Conservation (phyloP, 2,797 vertebrate species). For the Sebastes baramenuke region DNA sequence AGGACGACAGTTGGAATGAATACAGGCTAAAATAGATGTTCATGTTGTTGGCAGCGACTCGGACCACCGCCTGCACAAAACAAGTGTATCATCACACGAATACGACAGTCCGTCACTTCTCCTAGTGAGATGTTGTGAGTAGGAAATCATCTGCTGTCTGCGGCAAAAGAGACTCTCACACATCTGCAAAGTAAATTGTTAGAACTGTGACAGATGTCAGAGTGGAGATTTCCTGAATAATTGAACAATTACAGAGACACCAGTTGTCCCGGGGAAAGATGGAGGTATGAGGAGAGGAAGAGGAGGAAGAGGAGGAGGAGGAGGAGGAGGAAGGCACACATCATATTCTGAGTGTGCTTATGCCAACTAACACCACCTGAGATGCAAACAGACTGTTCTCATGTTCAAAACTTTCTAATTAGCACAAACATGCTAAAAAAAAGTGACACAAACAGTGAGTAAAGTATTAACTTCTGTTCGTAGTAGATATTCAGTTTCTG, state of each 20-base stretch:
- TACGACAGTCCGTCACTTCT: background rate
- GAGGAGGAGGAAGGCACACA: slow-evolving; percentile 34
- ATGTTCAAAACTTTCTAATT: slow-evolving; percentile 46
- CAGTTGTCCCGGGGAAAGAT: slow-evolving; percentile 44
- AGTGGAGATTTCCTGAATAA: slow-evolving; percentile 70
- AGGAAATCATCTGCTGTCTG: slow-evolving; percentile 5
- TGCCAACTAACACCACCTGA: slow-evolving; percentile 60
- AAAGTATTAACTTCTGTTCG: background rate
- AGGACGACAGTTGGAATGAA: slow-evolving; percentile 4
- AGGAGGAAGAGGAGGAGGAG: slow-evolving; percentile 28
- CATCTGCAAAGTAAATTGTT: slow-evolving; percentile 50
- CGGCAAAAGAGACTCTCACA: background rate
- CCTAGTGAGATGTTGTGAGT: background rate
- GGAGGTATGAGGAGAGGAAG: slow-evolving; percentile 28
- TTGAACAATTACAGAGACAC: slow-evolving; percentile 65
- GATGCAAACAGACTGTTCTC: slow-evolving; percentile 53
- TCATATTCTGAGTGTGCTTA: slow-evolving; percentile 61
- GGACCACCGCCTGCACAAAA: background rate
- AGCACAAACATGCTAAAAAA: slow-evolving; percentile 18
- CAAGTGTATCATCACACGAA: background rate
- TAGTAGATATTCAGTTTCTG: background rate
- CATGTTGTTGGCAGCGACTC: background rate
- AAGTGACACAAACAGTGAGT: background rate
- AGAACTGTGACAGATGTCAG: slow-evolving; percentile 72
- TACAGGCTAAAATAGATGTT: slow-evolving; percentile 16